Evolutionary conservation across 92 coral and sea anemone genomes (phyloP).

Genomic region (Palythoa heliodiscus): DNA sequence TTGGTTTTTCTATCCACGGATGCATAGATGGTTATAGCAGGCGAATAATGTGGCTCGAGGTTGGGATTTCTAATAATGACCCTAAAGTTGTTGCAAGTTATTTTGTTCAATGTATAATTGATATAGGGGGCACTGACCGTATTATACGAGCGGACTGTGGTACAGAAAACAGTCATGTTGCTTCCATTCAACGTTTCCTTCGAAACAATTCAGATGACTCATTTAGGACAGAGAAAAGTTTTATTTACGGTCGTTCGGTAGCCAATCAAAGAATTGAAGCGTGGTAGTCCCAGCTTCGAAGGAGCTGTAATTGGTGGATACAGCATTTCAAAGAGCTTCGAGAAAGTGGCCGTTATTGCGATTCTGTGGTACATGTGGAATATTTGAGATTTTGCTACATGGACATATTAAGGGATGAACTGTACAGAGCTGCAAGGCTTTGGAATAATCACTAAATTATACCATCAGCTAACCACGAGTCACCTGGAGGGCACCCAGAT

Average conservation of each 20-base stretch:
- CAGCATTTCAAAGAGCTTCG: constrained; percentile 46
- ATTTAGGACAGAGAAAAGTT: constrained; percentile 46
- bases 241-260: constrained; percentile 50
- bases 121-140: constrained; percentile 56
- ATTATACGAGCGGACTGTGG: constrained; percentile 62
- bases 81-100: constrained; percentile 56
- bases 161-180: constrained; percentile 59
- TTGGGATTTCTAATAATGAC: constrained; percentile 65
- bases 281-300: constrained; percentile 12
- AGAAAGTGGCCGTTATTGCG: constrained; percentile 61
- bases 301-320: constrained; percentile 57
- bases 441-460: constrained; percentile 69
- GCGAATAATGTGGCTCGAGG: constrained; percentile 61
- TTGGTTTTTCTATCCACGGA: constrained; percentile 50
- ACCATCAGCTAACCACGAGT: constrained; percentile 54
- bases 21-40: constrained; percentile 59
- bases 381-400: constrained; percentile 66
- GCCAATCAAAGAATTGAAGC: constrained; percentile 27
- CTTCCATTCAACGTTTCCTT: constrained; percentile 50
- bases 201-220: constrained; percentile 12
- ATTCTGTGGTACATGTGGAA: constrained; percentile 54
- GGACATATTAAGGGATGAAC: constrained; percentile 53
- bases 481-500: constrained; percentile 68
- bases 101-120: constrained; percentile 55
- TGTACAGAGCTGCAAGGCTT: constrained; percentile 56